Percentiles rank a stretch among this genome's conserved stretches.
Evolutionary conservation across 2,888 invertebrate genomes (phyloP).

Genomic region (Falcaria lacertinaria): DNA sequence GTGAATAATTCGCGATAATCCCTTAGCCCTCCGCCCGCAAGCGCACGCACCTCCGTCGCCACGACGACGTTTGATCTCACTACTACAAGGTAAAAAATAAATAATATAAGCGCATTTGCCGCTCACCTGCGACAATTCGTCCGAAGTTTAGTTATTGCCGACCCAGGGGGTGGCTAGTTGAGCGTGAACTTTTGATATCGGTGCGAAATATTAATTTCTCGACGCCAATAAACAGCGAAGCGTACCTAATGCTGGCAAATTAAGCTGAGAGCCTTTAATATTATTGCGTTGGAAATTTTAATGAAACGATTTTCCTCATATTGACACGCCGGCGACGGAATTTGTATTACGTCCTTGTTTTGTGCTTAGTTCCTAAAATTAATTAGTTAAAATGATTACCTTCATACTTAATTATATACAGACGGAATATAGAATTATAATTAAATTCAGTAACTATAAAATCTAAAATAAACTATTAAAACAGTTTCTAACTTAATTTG

Average conservation of each 20-base stretch:
- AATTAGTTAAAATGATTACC: background rate
- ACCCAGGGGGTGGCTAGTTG: constrained; percentile 70
- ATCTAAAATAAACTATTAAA: no score
- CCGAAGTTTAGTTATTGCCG: constrained; percentile 64
- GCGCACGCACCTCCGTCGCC: constrained; percentile 33
- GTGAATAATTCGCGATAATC: constrained; percentile 73
- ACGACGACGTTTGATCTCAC: constrained; percentile 70
- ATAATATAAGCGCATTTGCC: constrained; percentile 71
- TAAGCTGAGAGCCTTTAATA: constrained; percentile 72
- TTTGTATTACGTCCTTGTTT: constrained; percentile 26
- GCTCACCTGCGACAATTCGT: constrained; percentile 69
- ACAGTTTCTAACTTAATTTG: no score
- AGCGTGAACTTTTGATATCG: constrained; percentile 78
- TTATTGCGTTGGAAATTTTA: constrained; percentile 66
- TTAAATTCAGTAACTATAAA: no score
- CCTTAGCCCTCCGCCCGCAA: constrained; percentile 18
- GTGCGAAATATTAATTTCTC: constrained; percentile 78
- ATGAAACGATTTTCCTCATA: constrained; percentile 50
- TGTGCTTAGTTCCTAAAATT: constrained; percentile 6
- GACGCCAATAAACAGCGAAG: constrained; percentile 68
- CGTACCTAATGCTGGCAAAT: constrained; percentile 74
- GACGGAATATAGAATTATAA: no score
- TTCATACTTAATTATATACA: background rate
- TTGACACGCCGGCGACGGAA: constrained; percentile 25
- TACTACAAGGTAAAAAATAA: constrained; percentile 60